Evolutionary conservation across 2,888 invertebrate genomes (phyloP), one percentile per base, ranked within the genome.

Genomic region (Drymonia ruficornis): DNA sequence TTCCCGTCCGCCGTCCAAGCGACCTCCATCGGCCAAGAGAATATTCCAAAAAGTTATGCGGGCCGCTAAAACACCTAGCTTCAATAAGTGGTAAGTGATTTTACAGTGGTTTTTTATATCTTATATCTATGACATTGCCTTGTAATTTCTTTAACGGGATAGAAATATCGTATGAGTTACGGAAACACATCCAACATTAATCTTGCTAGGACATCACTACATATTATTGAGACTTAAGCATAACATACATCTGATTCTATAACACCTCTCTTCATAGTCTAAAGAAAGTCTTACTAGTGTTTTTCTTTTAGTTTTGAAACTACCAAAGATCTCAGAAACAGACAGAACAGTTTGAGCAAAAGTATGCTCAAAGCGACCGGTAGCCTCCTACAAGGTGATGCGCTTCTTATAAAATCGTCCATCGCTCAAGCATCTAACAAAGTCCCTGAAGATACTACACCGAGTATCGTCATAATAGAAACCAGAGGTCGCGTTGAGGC

Each of bases 271-370:
- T 9, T 2, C 11, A 31, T 31, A 7, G 31, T 8, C 0, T 31
- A 31, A 31, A 31, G 9, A 8, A 4, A 9, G 9, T 8, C 31
- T 28, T 2, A 9, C 31, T 11, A 38, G 12, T 42, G 0, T 23
- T 44, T 23, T 38, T n/a, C 19, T 40, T 80, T 19, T 61, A 89
- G 88, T 63, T 89, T 89, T 50, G 88, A 89, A 83, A 91, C 90
- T 13, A 91, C 91, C 4, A 92, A 92, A 71, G 92, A 91, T 59
- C 76, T 91, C 29, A 78, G 92, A 65, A 92, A 92, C 48, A 78
- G 90, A 67, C 91, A 92, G 59, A 91, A 92, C 52, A 91, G 90
- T 66, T 67, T 92, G 0, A 91, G 91, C 54, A 92, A 91, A 61
- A 92, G 90, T 56, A 90, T 91, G 86, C 78, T 91, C 2, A 89